Conservation (phyloP, 2,797 vertebrate genomes). For the Pogonophryne albipinna region DNA sequence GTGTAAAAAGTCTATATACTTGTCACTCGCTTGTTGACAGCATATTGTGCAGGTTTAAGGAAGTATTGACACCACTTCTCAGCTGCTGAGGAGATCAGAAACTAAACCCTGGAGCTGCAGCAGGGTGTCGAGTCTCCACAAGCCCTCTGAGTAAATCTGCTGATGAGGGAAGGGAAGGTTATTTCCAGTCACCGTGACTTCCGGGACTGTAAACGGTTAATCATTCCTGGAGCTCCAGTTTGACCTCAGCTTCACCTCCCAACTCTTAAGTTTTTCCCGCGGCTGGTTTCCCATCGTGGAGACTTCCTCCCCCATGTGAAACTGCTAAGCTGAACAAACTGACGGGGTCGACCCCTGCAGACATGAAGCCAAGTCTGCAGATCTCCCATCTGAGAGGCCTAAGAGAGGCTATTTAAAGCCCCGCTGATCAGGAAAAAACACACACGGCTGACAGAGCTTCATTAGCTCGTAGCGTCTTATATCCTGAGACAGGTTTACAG, state of each 20-base stretch:
- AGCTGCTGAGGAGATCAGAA: not conserved
- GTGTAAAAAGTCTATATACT: too few species aligned
- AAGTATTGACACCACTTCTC: not conserved
- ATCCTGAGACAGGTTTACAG: not conserved
- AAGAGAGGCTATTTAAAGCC: slow-evolving; percentile 57
- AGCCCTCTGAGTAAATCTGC: not conserved
- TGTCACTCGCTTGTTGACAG: too few species aligned
- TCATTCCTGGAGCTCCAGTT: slow-evolving; percentile 10
- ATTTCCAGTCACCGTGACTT: not conserved
- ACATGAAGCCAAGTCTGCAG: slow-evolving; percentile 55
- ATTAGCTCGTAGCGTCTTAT: not conserved
- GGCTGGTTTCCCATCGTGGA: slow-evolving; percentile 55
- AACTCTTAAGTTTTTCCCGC: slow-evolving; percentile 25
- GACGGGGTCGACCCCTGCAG: slow-evolving; percentile 50
- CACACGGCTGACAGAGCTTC: slow-evolving; percentile 1
- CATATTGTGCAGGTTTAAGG: not conserved
- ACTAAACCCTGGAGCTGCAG: not conserved
- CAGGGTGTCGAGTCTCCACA: not conserved
- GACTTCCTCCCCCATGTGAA: slow-evolving; percentile 69
- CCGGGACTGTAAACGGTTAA: slow-evolving; percentile 47
- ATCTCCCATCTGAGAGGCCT: slow-evolving; percentile 55
- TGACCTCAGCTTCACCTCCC: slow-evolving; percentile 49
- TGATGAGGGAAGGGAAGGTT: not conserved
- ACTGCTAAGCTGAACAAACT: slow-evolving; percentile 71
- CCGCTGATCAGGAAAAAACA: slow-evolving; percentile 43